Base-by-base conservation (phyloP, 2,113 vertebrate species). In the Oryzias curvinotus region DNA sequence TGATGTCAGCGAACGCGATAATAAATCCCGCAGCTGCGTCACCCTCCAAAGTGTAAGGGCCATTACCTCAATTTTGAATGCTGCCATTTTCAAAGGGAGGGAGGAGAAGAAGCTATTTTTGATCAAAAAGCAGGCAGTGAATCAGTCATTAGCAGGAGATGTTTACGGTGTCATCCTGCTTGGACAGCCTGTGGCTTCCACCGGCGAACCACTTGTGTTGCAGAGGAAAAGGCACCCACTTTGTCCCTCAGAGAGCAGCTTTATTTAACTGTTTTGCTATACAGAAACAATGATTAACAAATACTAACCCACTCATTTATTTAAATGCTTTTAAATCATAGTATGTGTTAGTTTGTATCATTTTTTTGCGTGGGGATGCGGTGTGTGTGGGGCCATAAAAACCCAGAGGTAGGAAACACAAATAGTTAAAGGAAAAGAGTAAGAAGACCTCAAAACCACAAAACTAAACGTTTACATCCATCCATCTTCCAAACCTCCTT, bases 101-200 rank as follows among this genome's bases (percentile, higher is more conserved):
- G 62, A 78, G 59, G 47, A 63, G 47, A 69, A 75, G 72, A 61
- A 81, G 76, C 65, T 71, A 76, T 85, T 88, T 87, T 81, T 90
- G 77, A 91, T 91, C 83, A 85, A 85, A 90, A 85, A 77, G 49
- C 71, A 57, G 64, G 54, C 65, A 19, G 67, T 80, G 81, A 84
- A 80, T 84, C 83, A 77, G 85, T 88, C 85, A 87, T 91, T 87
- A 89, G 79, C 70, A 58, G 71, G 64, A 80, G 77, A 60, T 69
- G 77, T 89, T 85, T 85, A 55, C 66, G 59, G 75, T 85, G 83
- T 84, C 80, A 80, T 85, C 78, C 71, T 83, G 77, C 88, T 88
- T 86, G 81, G 87, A 87, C 85, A 84, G 84, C 72, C 78, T 61
- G 78, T 82, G 75, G 78, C 77, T 84, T 62, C 74, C 80, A 72